Percentiles rank a stretch among this genome's conserved stretches.
Evolutionary conservation across 2,888 invertebrate species (phyloP).

Genomic region (Athalia cordata): DNA sequence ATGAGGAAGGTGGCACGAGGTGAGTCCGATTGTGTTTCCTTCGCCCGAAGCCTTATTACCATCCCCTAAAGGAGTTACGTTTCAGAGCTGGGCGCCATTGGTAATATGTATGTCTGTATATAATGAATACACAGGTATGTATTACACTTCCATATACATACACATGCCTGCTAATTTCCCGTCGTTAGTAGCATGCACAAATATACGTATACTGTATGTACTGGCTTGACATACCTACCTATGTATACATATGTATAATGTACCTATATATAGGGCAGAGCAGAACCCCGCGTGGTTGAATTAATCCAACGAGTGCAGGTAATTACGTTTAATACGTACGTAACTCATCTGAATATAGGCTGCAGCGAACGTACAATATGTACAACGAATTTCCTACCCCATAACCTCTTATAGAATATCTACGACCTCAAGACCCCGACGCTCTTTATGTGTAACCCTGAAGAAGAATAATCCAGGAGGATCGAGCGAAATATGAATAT

Average conservation of each 20-base stretch:
- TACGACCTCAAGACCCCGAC: too few relatives aligned
- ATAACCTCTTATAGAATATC: too few relatives aligned
- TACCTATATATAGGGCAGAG: background rate
- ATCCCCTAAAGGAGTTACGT: slow-evolving; percentile 36
- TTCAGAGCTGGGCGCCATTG: background rate
- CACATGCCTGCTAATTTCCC: background rate
- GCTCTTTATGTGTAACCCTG: too few relatives aligned
- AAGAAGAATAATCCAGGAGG: too few relatives aligned
- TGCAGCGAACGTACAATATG: background rate
- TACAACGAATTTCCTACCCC: too few relatives aligned
- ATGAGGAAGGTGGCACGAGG: background rate
- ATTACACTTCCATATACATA: too few relatives aligned
- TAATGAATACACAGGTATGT: background rate
- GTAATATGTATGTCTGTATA: background rate
- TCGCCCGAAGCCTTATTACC: slow-evolving; percentile 38
- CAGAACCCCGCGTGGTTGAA: slow-evolving; percentile 4
- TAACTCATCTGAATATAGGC: background rate
- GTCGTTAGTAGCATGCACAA: slow-evolving; percentile 1
- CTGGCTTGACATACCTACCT: background rate
- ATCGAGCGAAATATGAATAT: too few relatives aligned
- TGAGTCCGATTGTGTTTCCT: slow-evolving; percentile 32
- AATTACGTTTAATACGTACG: slow-evolving; percentile 22
- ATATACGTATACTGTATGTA: background rate
- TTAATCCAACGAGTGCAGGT: slow-evolving; percentile 8
- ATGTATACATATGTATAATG: background rate